Conservation (phyloP, 2,888 invertebrate genomes). For the Empis stercorea region DNA sequence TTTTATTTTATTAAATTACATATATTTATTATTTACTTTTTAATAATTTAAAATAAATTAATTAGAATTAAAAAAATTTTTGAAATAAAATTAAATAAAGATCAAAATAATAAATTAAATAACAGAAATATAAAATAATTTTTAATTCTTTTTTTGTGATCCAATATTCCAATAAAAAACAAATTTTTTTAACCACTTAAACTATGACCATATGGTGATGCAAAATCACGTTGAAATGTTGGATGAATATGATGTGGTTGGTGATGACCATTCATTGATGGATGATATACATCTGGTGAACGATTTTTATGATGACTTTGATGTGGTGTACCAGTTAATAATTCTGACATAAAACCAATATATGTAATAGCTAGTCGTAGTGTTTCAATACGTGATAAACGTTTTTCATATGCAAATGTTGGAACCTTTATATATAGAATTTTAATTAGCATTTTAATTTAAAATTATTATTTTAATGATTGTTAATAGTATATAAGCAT, state of each 20-base stretch:
- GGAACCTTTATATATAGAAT: constrained; percentile 49
- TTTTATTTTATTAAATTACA: too few relatives aligned
- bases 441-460: neutral
- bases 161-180: too few relatives aligned
- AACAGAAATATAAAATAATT: too few relatives aligned
- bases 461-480: neutral
- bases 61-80: neutral
- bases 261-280: constrained; percentile 31
- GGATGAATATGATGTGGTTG: constrained; percentile 33
- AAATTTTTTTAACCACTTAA: neutral
- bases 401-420: constrained; percentile 93
- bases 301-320: constrained; percentile 32
- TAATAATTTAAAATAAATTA: too few relatives aligned
- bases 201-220: constrained; percentile 30
- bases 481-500: too few relatives aligned
- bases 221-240: constrained; percentile 33
- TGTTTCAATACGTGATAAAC: constrained; percentile 89
- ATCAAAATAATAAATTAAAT: neutral
- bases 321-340: constrained; percentile 53
- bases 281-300: constrained; percentile 27
- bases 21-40: too few relatives aligned
- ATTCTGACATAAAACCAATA: constrained; percentile 91
- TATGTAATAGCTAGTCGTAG: constrained; percentile 89
- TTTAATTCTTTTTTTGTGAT: too few relatives aligned
- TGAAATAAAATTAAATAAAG: neutral